These are phyloP conservation scores for Xylocampa areola DNA, from an alignment of 2,888 invertebrate species.

Conservation along the genomic window DNA sequence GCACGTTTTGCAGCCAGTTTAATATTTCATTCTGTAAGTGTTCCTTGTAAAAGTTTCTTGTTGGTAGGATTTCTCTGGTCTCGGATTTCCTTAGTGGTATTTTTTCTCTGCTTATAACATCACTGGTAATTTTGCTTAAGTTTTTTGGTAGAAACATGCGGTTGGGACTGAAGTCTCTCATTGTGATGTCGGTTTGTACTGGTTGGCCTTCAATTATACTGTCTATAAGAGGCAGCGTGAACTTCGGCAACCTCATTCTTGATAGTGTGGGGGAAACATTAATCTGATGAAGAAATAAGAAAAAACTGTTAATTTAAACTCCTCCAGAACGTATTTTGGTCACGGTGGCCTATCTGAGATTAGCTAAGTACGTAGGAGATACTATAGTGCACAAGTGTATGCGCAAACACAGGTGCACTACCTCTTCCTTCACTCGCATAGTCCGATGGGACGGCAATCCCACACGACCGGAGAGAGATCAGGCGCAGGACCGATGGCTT, in stretches of 20 bases:
- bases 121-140: background rate
- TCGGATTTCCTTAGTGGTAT: constrained; percentile 11
- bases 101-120: constrained; percentile 4
- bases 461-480: too few species aligned
- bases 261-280: constrained; percentile 42
- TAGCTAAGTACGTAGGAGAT: too few species aligned
- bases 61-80: constrained; percentile 31
- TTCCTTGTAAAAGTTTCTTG: constrained; percentile 58
- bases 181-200: constrained; percentile 44
- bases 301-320: too few species aligned
- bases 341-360: too few species aligned
- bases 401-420: too few species aligned
- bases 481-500: too few species aligned
- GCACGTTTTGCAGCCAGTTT: constrained; percentile 68
- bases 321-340: too few species aligned
- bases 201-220: constrained; percentile 10
- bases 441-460: too few species aligned
- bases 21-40: constrained; percentile 58
- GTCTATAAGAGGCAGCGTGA: background rate
- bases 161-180: constrained; percentile 35
- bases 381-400: too few species aligned
- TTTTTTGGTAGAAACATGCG: background rate
- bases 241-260: constrained; percentile 36
- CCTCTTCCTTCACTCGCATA: too few species aligned
- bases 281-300: constrained; percentile 29